These are phyloP conservation scores for Tachina lurida DNA, from an alignment of 2,888 invertebrate species.

Conservation along the genomic window DNA sequence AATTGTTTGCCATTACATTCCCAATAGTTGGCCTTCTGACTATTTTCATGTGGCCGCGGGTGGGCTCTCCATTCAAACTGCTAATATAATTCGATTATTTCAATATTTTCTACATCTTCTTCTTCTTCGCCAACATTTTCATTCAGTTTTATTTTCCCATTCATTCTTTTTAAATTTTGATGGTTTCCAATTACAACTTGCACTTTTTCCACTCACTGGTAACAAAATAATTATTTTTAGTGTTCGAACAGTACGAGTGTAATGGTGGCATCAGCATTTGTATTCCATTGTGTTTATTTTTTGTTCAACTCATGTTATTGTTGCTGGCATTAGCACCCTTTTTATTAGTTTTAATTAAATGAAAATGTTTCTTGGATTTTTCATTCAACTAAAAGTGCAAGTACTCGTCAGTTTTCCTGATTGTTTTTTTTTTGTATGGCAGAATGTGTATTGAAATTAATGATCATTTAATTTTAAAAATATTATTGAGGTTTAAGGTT, in stretches of 20 bases:
- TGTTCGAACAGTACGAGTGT: constrained; percentile 39
- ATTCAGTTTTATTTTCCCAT: constrained; percentile 31
- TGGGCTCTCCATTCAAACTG: constrained; percentile 52
- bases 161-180: constrained; percentile 56
- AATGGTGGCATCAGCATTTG: constrained; percentile 14
- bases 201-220: constrained; percentile 46
- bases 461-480: constrained; percentile 42
- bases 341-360: constrained; percentile 64
- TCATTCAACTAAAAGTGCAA: constrained; percentile 48
- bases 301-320: constrained; percentile 12
- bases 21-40: constrained; percentile 38
- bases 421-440: neutral
- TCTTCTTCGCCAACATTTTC: constrained; percentile 10
- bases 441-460: constrained; percentile 39
- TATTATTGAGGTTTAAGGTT: constrained; percentile 21
- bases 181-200: constrained; percentile 69
- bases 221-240: constrained; percentile 55
- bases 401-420: neutral
- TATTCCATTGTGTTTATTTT: neutral
- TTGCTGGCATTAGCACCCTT: constrained; percentile 63
- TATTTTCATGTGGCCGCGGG: constrained; percentile 53
- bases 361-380: constrained; percentile 37
- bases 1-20: constrained; percentile 50
- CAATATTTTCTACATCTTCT: constrained; percentile 26
- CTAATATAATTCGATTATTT: constrained; percentile 58